These are phyloP conservation scores for Nomada hirtipes DNA, from an alignment of 2,888 invertebrate genomes.

Conservation along the genomic window DNA sequence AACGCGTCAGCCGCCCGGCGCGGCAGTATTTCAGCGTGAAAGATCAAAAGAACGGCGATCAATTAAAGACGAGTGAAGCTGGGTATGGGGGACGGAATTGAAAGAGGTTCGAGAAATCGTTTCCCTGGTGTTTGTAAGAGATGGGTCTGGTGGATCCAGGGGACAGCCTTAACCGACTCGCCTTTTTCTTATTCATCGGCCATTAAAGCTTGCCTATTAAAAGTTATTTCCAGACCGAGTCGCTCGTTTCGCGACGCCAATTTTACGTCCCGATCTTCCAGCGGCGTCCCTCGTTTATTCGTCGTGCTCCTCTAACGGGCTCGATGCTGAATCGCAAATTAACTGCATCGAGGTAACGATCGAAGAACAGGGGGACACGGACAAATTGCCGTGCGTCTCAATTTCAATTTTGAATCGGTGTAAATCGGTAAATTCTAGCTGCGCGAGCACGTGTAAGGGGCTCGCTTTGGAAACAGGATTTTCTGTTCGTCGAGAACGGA, in stretches of 20 bases:
- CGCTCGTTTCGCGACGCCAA: conserved; percentile 22
- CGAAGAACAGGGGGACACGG: neutral
- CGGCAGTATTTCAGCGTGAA: neutral
- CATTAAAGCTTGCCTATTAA: conserved; percentile 29
- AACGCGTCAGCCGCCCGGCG: neutral
- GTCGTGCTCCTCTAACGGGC: neutral
- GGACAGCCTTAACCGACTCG: neutral
- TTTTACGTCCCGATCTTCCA: conserved; percentile 17
- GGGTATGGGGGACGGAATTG: neutral
- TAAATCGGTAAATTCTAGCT: no score
- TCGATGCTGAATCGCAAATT: neutral
- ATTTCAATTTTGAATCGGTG: no score
- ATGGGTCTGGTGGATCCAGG: neutral
- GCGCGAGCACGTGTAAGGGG: no score
- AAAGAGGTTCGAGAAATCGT: neutral
- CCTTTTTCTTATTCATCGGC: conserved; percentile 19
- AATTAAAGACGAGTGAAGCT: neutral
- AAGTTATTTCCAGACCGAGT: conserved; percentile 13
- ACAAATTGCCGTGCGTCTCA: neutral
- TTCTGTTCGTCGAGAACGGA: neutral
- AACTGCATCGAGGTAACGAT: conserved; percentile 11
- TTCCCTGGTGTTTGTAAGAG: neutral
- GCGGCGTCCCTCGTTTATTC: conserved; percentile 8
- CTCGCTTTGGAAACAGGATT: no score
- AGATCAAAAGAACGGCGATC: neutral